Conservation (phyloP, 1,140 invertebrate species). For the Gryon sp. region DNA sequence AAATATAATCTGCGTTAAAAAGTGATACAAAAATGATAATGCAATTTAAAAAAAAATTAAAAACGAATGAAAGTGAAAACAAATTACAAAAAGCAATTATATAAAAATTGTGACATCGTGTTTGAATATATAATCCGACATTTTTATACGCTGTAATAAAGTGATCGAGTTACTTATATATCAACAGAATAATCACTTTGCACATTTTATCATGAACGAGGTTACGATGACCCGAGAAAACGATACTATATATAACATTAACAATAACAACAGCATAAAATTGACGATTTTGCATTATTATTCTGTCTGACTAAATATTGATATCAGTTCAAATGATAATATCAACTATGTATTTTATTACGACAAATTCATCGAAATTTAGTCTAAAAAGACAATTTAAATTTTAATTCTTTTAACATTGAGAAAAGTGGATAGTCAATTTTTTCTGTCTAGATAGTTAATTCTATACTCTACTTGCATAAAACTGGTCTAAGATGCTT, state of each 20-base stretch:
- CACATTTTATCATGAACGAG: slow-evolving; percentile 13
- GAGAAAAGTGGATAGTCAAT: no score
- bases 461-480: no score
- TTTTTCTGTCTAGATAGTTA: no score
- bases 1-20: no score
- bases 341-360: neutral
- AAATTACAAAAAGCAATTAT: neutral
- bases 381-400: neutral
- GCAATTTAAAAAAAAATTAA: slow-evolving; percentile 6
- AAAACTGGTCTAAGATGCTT: no score
- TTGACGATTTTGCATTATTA: neutral
- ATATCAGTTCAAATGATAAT: neutral
- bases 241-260: slow-evolving; percentile 41
- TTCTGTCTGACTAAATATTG: slow-evolving; percentile 19
- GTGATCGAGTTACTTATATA: slow-evolving; percentile 33
- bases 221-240: slow-evolving; percentile 11
- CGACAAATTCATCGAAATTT: neutral
- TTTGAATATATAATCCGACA: neutral
- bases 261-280: slow-evolving; percentile 5
- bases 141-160: slow-evolving; percentile 4
- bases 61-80: neutral
- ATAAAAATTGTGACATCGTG: neutral
- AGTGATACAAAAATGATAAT: no score
- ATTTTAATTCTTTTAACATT: no score
- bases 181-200: slow-evolving; percentile 17